A percentile compares a stretch with the other conserved stretches of the same genome.
These are phyloP conservation scores for Aphidius ervi DNA, from an alignment of 1,140 invertebrate species.

Conservation along the genomic window DNA sequence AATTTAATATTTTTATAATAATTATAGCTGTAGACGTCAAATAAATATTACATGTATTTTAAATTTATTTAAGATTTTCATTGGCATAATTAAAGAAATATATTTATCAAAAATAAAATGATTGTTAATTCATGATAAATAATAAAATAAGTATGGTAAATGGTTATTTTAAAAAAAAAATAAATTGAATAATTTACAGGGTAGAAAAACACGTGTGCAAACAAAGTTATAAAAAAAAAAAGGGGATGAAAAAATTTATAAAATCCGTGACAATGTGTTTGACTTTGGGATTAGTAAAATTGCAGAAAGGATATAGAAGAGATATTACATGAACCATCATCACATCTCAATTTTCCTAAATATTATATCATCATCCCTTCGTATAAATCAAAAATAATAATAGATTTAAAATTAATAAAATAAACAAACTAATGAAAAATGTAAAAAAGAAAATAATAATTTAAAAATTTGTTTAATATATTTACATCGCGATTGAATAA, in stretches of 20 bases:
- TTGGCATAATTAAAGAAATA: neutral
- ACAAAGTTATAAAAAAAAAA: neutral
- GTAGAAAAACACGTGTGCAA: slow-evolving; percentile 16
- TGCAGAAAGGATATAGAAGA: neutral
- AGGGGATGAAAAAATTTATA: slow-evolving; percentile 11
- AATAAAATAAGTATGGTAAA: no score
- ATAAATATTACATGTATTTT: neutral
- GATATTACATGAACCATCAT: slow-evolving; percentile 4
- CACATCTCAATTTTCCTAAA: slow-evolving; percentile 2
- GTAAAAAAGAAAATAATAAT: slow-evolving; percentile 1
- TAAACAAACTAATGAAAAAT: neutral
- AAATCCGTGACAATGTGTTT: slow-evolving; percentile 13
- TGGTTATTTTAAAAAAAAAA: neutral
- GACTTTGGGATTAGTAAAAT: slow-evolving; percentile 15
- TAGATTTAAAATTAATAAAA: neutral
- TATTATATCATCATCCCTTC: slow-evolving; percentile 7
- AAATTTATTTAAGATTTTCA: neutral
- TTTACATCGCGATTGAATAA: slow-evolving; percentile 11
- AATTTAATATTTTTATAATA: no score
- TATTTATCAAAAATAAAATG: neutral
- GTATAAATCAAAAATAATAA: slow-evolving; percentile 10
- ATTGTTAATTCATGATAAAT: neutral
- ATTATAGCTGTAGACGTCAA: no score
- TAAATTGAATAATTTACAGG: slow-evolving; percentile 8
- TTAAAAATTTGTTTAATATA: neutral